Evolutionary conservation across 2,888 invertebrate genomes (phyloP).

Genomic region (Xylophagus ater): DNA sequence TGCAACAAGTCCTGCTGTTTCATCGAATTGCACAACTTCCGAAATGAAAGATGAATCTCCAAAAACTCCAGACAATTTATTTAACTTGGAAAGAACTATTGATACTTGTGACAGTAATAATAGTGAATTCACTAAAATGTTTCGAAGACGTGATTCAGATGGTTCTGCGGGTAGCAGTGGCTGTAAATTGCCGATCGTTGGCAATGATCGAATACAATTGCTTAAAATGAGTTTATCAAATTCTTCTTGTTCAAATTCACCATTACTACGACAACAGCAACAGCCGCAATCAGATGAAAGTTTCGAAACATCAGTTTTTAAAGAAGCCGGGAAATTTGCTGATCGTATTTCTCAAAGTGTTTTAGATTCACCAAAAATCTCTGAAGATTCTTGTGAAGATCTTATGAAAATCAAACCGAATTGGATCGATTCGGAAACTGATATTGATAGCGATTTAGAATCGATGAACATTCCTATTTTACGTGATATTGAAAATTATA

Average conservation of each 20-base stretch:
- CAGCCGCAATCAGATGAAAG: not conserved
- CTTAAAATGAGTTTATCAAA: constrained; percentile 25
- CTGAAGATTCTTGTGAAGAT: constrained; percentile 24
- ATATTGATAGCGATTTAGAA: constrained; percentile 25
- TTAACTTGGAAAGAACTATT: too few relatives aligned
- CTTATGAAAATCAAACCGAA: constrained; percentile 18
- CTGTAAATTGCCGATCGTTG: too few relatives aligned
- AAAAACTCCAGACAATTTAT: too few relatives aligned
- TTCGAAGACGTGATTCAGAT: too few relatives aligned
- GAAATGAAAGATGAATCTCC: too few relatives aligned
- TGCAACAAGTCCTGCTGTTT: too few relatives aligned
- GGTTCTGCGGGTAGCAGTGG: too few relatives aligned
- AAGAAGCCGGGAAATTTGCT: not conserved
- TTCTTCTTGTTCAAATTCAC: constrained; percentile 22
- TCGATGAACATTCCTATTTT: constrained; percentile 25
- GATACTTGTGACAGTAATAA: too few relatives aligned
- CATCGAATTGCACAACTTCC: too few relatives aligned
- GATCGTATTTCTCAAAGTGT: constrained; percentile 11
- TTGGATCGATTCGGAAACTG: constrained; percentile 23
- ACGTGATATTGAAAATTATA: constrained; percentile 17
- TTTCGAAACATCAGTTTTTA: not conserved
- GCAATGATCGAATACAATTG: constrained; percentile 10
- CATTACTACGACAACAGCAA: constrained; percentile 10
- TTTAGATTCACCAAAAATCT: constrained; percentile 21
- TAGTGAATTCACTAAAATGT: too few relatives aligned